Conservation (phyloP, 2,113 vertebrate species). For the Epinephelus moara region DNA sequence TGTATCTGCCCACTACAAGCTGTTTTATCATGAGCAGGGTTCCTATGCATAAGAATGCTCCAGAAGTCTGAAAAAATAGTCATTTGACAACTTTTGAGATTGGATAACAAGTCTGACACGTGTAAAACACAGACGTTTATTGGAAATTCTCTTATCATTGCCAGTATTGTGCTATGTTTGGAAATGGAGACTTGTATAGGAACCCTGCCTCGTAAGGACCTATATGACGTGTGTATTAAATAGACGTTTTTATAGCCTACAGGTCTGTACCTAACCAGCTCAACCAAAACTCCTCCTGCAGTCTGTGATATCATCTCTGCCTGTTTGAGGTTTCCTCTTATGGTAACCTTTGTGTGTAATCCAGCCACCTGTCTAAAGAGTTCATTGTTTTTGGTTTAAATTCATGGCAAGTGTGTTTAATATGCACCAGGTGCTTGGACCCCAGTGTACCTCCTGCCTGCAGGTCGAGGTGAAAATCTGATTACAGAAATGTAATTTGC, state of each 20-base stretch:
- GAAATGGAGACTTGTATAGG: conserved; percentile 16
- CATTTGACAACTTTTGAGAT: not conserved
- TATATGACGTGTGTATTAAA: conserved; percentile 45
- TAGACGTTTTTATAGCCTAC: conserved; percentile 47
- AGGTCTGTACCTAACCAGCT: conserved; percentile 75
- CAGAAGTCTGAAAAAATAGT: not conserved
- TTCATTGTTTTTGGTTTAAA: conserved; percentile 45
- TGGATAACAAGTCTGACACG: not conserved
- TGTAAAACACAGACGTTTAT: not conserved
- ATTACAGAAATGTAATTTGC: not conserved
- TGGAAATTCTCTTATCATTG: not conserved
- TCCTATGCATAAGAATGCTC: conserved; percentile 24
- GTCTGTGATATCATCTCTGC: not conserved
- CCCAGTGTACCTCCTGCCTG: no score
- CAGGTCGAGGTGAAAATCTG: not conserved
- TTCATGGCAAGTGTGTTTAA: no score
- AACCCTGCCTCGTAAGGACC: conserved; percentile 57
- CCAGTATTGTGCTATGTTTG: not conserved
- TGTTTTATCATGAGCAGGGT: conserved; percentile 35
- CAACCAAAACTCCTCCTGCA: conserved; percentile 67
- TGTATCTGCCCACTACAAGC: conserved; percentile 21
- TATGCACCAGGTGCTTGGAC: no score
- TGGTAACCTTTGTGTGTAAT: not conserved
- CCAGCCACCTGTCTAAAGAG: not conserved
- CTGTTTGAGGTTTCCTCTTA: not conserved